phyloP scores from a whole-genome alignment of 1,140 invertebrate species.

The Zeugodacus cucurbitae region DNA sequence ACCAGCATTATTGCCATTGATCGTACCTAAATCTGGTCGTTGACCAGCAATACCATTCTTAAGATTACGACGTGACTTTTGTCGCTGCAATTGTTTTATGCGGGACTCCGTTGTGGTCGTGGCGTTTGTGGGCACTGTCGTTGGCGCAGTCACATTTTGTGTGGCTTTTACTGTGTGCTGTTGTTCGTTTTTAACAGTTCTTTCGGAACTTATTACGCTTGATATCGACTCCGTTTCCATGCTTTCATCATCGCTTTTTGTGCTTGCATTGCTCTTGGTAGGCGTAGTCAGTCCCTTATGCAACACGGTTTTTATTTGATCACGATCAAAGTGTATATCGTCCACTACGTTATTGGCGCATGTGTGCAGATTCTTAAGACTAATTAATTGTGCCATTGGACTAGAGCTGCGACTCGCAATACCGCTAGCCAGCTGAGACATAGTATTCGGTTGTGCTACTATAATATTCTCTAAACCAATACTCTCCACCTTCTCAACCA shows the following conservation, averaged over 20 bases:
- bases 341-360: slow-evolving; percentile 66
- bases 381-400: slow-evolving; percentile 80
- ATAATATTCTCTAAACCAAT: slow-evolving; percentile 77
- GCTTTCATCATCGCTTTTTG: neutral
- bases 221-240: neutral
- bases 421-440: slow-evolving; percentile 53
- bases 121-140: slow-evolving; percentile 70
- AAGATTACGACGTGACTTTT: slow-evolving; percentile 59
- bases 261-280: slow-evolving; percentile 40
- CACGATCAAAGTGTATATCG: slow-evolving; percentile 61
- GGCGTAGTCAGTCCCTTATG: slow-evolving; percentile 41
- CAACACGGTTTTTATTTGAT: slow-evolving; percentile 61
- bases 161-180: neutral
- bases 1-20: slow-evolving; percentile 55
- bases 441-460: slow-evolving; percentile 67
- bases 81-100: slow-evolving; percentile 61
- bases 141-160: slow-evolving; percentile 51
- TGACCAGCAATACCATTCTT: slow-evolving; percentile 64
- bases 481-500: slow-evolving; percentile 77
- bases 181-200: neutral
- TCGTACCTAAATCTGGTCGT: slow-evolving; percentile 63
- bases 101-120: slow-evolving; percentile 66
- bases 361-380: slow-evolving; percentile 71
- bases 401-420: slow-evolving; percentile 68
- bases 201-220: neutral